Percentiles rank a stretch among this genome's conserved stretches.
Evolutionary conservation across 37 sponge, comb jelly and placozoan genomes (phyloP).

Genomic region (Halisarca cf. caerulea): DNA sequence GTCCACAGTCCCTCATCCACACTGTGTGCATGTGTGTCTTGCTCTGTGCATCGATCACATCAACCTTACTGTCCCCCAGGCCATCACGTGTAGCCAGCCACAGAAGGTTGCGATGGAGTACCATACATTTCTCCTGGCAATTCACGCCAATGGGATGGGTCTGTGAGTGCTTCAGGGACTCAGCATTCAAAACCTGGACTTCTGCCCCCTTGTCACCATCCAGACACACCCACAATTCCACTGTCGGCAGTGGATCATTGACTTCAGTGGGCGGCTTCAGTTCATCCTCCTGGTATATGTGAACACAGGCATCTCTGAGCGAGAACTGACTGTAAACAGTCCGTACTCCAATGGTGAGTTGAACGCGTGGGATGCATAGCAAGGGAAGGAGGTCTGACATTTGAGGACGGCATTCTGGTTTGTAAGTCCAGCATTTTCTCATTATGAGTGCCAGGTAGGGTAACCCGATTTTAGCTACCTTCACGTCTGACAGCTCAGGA

Average conservation of each 20-base stretch:
- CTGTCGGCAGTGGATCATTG: neutral
- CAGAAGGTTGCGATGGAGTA: conserved; percentile 1
- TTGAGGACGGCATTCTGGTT: conserved; percentile 48
- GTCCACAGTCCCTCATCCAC: neutral
- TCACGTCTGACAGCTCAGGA: conserved; percentile 56
- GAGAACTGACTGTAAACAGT: neutral
- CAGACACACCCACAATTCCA: conserved; percentile 22
- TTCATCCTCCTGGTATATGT: neutral
- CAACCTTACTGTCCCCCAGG: neutral
- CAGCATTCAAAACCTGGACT: neutral
- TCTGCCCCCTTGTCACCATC: conserved; percentile 15
- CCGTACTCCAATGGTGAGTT: conserved; percentile 22
- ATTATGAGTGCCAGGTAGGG: conserved; percentile 66
- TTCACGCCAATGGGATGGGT: neutral
- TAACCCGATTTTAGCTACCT: conserved; percentile 33
- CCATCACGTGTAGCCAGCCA: conserved; percentile 14
- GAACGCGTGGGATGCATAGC: neutral
- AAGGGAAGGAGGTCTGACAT: neutral
- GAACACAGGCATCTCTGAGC: neutral
- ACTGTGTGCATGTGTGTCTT: conserved; percentile 2
- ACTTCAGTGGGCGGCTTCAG: neutral
- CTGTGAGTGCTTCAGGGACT: neutral
- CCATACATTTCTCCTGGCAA: conserved; percentile 3
- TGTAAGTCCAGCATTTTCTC: conserved; percentile 66
- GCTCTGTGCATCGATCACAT: conserved; percentile 1